Evolutionary conservation across 1,140 invertebrate species (phyloP).

Genomic region (Cydia splendana): DNA sequence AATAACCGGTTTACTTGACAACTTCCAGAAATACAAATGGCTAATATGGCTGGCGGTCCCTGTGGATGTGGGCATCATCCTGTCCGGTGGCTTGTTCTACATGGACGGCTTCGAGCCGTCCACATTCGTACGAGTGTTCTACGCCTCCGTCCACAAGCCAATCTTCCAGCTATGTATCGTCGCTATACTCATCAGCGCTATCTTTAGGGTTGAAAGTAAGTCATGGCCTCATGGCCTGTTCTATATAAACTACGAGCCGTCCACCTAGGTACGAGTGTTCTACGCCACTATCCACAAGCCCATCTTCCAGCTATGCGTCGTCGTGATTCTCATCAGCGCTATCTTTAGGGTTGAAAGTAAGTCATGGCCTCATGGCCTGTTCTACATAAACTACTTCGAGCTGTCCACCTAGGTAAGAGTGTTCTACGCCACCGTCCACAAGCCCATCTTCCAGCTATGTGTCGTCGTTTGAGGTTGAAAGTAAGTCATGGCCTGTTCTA

Average conservation of each 20-base stretch:
- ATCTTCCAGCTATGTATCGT: constrained; percentile 55
- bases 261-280: constrained; percentile 38
- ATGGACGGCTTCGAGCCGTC: constrained; percentile 44
- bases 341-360: no score
- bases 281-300: constrained; percentile 42
- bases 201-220: constrained; percentile 63
- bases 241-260: no score
- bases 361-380: no score
- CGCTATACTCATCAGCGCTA: constrained; percentile 47
- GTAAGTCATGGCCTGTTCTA: no score
- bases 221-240: no score
- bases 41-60: constrained; percentile 56
- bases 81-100: constrained; percentile 62
- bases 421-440: no score
- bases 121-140: constrained; percentile 45
- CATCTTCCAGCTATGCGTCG: constrained; percentile 43
- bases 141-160: constrained; percentile 61
- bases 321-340: no score
- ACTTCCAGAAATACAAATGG: constrained; percentile 61
- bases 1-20: neutral
- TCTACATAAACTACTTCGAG: no score
- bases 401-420: no score
- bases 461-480: no score
- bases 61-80: constrained; percentile 52
- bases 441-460: no score